A percentile compares a stretch with the other conserved stretches of the same genome.
These are phyloP conservation scores for Casuarius casuarius DNA, from an alignment of 2,113 vertebrate species.

Conservation along the genomic window DNA sequence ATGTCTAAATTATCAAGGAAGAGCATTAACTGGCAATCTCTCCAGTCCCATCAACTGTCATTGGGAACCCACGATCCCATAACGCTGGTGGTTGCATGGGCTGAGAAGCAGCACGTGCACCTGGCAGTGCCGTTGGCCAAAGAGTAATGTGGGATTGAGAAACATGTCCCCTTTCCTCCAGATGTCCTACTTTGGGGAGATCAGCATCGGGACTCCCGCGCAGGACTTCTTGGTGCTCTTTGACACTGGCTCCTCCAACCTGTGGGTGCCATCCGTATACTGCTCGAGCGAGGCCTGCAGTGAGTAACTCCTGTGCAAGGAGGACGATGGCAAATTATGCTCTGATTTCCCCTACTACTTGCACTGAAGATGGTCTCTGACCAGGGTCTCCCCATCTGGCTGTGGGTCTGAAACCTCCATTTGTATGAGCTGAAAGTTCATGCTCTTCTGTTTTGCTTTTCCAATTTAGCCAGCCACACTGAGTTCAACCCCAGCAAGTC, in stretches of 20 bases:
- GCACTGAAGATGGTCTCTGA: neutral
- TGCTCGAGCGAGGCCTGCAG: conserved; percentile 59
- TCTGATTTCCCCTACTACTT: neutral
- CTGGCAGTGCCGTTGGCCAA: neutral
- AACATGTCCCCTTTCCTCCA: neutral
- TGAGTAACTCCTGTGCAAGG: conserved; percentile 2
- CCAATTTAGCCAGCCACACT: conserved; percentile 44
- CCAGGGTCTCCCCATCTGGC: too few relatives aligned
- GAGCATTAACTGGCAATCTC: neutral
- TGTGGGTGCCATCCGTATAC: conserved; percentile 64
- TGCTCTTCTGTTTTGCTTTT: neutral
- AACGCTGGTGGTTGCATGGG: too few relatives aligned
- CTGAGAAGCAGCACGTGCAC: neutral
- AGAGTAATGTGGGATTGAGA: neutral
- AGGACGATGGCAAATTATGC: neutral
- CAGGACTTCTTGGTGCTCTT: conserved; percentile 71
- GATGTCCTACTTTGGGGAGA: conserved; percentile 65
- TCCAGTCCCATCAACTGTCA: too few relatives aligned
- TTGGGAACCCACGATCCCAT: neutral
- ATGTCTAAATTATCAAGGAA: neutral
- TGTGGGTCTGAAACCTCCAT: neutral
- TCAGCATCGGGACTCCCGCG: conserved; percentile 64
- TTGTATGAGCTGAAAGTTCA: neutral
- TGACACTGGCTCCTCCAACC: conserved; percentile 63
- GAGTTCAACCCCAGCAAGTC: conserved; percentile 67